phyloP scores from a whole-genome alignment of 1,140 invertebrate genomes.

The Drosophila saltans region DNA sequence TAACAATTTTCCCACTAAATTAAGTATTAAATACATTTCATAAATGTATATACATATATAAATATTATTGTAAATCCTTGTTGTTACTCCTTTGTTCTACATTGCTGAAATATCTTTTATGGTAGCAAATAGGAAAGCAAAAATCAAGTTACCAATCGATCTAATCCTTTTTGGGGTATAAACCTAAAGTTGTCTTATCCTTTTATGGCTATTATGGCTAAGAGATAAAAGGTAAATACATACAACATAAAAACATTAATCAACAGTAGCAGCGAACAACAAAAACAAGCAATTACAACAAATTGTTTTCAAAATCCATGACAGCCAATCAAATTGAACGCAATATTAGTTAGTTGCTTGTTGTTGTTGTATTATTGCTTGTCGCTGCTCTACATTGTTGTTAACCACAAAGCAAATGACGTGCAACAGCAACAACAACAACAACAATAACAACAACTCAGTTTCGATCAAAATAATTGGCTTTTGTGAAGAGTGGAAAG shows the following conservation, averaged over 20 bases:
- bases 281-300: slow-evolving; percentile 61
- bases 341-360: slow-evolving; percentile 52
- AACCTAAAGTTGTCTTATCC: slow-evolving; percentile 1
- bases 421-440: slow-evolving; percentile 49
- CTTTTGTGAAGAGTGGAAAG: slow-evolving; percentile 21
- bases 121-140: neutral
- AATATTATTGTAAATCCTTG: no score
- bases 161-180: neutral
- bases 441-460: slow-evolving; percentile 35
- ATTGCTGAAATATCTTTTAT: no score
- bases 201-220: slow-evolving; percentile 5
- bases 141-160: neutral
- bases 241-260: slow-evolving; percentile 48
- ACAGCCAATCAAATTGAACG: slow-evolving; percentile 76
- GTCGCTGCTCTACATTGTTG: slow-evolving; percentile 71
- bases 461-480: slow-evolving; percentile 61
- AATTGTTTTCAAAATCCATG: slow-evolving; percentile 73
- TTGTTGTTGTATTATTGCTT: slow-evolving; percentile 40
- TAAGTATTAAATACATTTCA: no score
- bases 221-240: slow-evolving; percentile 17
- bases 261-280: slow-evolving; percentile 37
- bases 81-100: no score
- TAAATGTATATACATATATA: no score
- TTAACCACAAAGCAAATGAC: slow-evolving; percentile 73
- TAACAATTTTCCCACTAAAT: no score